Base-by-base conservation (phyloP, 1,140 invertebrate species). In the Oryzaephilus surinamensis region DNA sequence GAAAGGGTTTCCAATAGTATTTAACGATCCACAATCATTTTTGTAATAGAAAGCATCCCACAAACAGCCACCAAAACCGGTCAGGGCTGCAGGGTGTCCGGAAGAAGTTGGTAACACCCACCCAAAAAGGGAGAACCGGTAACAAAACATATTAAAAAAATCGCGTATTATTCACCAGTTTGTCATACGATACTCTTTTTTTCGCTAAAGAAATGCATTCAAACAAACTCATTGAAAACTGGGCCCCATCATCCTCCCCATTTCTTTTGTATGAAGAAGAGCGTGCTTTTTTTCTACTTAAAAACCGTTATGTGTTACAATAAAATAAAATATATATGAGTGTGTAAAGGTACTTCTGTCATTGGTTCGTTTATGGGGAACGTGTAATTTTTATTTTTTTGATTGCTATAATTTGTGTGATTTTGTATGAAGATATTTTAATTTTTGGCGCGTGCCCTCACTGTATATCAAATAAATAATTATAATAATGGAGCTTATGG, bases 351-450 rank as follows among this genome's bases (percentile, higher is more conserved):
- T n/a, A n/a, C 48, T 46, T 41, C 31, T 50, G 30, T n/a, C 40
- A 38, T 39, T 40, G 48, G 36, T 20, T 15, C 37, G 19, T 32
- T 43, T 45, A 31, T 48, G 37, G 23, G 13, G 32, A 47, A 46
- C 48, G 48, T 51, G 40, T 49, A 51, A 48, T 51, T 49, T 49
- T 28, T 38, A 13, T 10, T 36, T 35, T 30, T 16, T 10, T 43
- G 46, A 54, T 54, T 51, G 46, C 52, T 54, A 43, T 51, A 54
- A 54, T 54, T 54, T 49, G 27, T n/a, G 23, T 36, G 46, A 51
- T 54, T 49, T 46, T 41, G 47, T 43, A 11, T 32, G 24, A 40
- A 51, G 44, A 46, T 46, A 46, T 46, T 51, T 54, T 54, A 54
- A 54, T 54, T 51, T 54, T 45, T 51, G 50, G 38, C 52, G 49